Conservation (phyloP, 2,888 invertebrate genomes). For the Toxonevra muliebris region DNA sequence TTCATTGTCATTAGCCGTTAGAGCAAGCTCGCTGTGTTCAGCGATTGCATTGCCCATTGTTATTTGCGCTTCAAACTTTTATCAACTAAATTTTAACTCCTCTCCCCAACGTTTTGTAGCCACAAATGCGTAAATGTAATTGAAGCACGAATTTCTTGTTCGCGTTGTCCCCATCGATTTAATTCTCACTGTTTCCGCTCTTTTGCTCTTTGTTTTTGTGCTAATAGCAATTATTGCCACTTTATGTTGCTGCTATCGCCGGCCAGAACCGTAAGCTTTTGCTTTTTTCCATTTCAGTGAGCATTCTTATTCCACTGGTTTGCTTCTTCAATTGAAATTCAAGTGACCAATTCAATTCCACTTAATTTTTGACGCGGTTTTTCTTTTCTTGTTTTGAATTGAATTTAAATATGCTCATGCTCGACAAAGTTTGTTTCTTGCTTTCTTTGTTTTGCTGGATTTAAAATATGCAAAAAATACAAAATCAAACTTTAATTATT, state of each 20-base stretch:
- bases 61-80: no score
- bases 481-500: not conserved
- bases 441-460: not conserved
- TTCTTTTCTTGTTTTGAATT: constrained; percentile 7
- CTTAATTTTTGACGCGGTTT: constrained; percentile 49
- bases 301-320: constrained; percentile 13
- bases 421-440: constrained; percentile 16
- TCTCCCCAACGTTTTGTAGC: no score
- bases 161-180: no score
- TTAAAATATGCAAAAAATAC: not conserved
- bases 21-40: no score
- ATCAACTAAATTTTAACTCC: no score
- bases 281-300: constrained; percentile 22
- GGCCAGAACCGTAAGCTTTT: not conserved
- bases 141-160: no score
- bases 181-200: no score
- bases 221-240: no score
- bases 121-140: no score
- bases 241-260: not conserved
- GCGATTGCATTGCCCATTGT: no score
- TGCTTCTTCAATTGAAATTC: constrained; percentile 51
- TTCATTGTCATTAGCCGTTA: no score
- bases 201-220: no score
- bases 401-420: constrained; percentile 18
- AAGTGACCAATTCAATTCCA: constrained; percentile 59